These are phyloP conservation scores for Cremastinae sp. DNA, from an alignment of 2,888 invertebrate genomes.

Conservation along the genomic window DNA sequence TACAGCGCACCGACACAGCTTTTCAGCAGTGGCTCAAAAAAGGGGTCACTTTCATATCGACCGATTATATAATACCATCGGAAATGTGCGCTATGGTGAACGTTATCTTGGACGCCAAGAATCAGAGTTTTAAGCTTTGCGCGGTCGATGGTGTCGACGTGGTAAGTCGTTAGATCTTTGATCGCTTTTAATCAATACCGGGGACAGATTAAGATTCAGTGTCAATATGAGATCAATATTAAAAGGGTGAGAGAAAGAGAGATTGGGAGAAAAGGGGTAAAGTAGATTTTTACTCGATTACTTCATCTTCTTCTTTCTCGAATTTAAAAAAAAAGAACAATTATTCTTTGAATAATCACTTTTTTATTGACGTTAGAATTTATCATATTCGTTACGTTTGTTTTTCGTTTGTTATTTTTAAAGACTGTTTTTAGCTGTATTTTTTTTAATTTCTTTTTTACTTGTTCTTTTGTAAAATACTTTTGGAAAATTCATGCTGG, in stretches of 20 bases:
- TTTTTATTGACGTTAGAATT: no score
- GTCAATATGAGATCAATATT: slow-evolving; percentile 3
- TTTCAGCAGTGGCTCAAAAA: slow-evolving; percentile 96
- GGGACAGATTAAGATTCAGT: slow-evolving; percentile 44
- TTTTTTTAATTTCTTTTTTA: neutral
- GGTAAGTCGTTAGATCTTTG: slow-evolving; percentile 83
- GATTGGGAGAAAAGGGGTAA: slow-evolving; percentile 14
- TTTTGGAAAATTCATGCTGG: neutral
- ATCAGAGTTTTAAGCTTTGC: slow-evolving; percentile 97
- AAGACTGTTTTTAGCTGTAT: slow-evolving; percentile 2
- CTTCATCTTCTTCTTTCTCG: slow-evolving; percentile 1
- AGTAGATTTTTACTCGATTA: slow-evolving; percentile 13
- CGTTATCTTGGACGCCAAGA: slow-evolving; percentile 98
- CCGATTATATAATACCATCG: slow-evolving; percentile 98
- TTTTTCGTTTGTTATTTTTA: no score
- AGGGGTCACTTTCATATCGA: slow-evolving; percentile 95
- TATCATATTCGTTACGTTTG: no score
- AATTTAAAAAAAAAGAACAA: neutral
- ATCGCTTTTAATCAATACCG: slow-evolving; percentile 28
- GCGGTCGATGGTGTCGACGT: slow-evolving; percentile 97
- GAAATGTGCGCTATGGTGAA: slow-evolving; percentile 99
- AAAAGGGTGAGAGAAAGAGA: neutral
- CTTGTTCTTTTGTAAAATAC: neutral
- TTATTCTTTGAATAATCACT: neutral
- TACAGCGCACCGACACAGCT: slow-evolving; percentile 92